Percentiles rank a stretch among this genome's conserved stretches.
These are phyloP conservation scores for Periphyllus acericola DNA, from an alignment of 2,888 invertebrate genomes.

Conservation along the genomic window DNA sequence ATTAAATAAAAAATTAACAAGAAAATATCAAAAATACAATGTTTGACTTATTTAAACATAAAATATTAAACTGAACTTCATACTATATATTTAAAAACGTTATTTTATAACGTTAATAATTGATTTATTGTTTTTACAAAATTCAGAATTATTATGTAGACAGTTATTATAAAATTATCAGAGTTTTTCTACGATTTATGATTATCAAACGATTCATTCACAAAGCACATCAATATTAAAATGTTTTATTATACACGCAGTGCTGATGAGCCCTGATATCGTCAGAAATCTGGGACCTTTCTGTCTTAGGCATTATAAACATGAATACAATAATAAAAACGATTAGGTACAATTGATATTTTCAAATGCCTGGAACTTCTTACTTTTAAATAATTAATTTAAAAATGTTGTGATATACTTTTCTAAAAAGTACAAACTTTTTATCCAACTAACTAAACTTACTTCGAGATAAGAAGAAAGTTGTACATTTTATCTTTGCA, in stretches of 20 bases:
- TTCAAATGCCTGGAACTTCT: background rate
- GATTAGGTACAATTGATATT: background rate
- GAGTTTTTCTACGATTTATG: background rate
- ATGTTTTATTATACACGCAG: background rate
- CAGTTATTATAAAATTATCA: no score
- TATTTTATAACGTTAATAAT: no score
- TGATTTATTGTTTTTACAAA: no score
- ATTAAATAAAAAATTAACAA: no score
- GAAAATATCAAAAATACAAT: no score
- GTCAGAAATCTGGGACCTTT: background rate
- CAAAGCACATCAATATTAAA: background rate
- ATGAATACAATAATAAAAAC: background rate
- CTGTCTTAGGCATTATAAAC: background rate
- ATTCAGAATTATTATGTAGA: no score
- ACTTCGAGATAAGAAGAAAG: conserved; percentile 31
- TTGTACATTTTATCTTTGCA: conserved; percentile 10
- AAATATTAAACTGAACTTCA: no score
- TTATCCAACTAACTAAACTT: background rate
- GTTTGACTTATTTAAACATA: no score
- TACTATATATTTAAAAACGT: no score
- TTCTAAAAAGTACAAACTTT: background rate
- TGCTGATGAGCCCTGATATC: background rate
- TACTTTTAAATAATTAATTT: background rate
- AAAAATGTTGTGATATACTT: background rate
- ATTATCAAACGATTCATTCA: background rate